Evolutionary conservation across 2,113 vertebrate species (phyloP).

Genomic region (Sander lucioperca): DNA sequence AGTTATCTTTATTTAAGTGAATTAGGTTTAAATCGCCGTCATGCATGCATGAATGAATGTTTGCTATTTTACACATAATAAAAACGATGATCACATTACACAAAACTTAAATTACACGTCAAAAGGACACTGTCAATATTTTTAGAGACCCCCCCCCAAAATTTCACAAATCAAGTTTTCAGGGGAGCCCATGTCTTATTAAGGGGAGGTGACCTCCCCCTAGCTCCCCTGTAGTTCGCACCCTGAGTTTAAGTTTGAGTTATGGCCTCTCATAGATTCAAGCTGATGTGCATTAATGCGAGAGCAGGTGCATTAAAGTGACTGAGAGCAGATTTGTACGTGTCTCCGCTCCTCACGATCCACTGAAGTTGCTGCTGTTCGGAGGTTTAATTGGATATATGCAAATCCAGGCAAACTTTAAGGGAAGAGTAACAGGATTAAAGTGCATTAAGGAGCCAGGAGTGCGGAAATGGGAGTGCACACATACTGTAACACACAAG

Average conservation of each 20-base stretch:
- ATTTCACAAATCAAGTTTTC: no score
- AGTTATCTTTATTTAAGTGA: no score
- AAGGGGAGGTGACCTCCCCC: no score
- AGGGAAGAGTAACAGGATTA: slow-evolving; percentile 68
- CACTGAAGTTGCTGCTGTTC: slow-evolving; percentile 63
- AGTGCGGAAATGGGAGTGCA: slow-evolving; percentile 30
- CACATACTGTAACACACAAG: not conserved
- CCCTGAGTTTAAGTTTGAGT: slow-evolving; percentile 20
- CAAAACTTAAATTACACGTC: no score
- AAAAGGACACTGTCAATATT: no score
- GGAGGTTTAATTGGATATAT: slow-evolving; percentile 79
- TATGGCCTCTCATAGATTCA: not conserved
- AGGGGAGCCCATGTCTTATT: no score
- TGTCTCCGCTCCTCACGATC: slow-evolving; percentile 47
- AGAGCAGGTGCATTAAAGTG: slow-evolving; percentile 61
- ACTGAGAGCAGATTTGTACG: slow-evolving; percentile 28
- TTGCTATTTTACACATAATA: no score
- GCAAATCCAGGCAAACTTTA: slow-evolving; percentile 75
- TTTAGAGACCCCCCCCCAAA: no score
- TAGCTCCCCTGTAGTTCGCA: no score
- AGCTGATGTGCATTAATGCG: slow-evolving; percentile 27
- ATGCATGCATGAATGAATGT: no score
- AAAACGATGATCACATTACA: no score
- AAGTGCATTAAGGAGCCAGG: slow-evolving; percentile 58
- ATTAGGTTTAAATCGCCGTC: no score